Evolutionary conservation across 2,888 invertebrate species (phyloP).

Genomic region (Rhagonycha lutea): DNA sequence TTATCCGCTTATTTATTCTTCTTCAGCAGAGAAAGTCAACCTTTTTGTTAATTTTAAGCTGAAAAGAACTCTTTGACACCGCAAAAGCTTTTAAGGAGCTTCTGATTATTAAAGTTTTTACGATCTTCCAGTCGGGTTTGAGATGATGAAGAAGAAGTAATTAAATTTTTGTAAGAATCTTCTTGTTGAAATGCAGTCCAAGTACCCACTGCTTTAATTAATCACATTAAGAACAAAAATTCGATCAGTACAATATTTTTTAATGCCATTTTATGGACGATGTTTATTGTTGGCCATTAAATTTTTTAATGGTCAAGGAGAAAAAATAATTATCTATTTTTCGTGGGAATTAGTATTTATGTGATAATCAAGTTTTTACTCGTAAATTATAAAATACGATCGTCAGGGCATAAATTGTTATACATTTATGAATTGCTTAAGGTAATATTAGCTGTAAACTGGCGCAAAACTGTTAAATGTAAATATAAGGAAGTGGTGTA

Average conservation of each 20-base stretch:
- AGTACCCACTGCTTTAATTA: background rate
- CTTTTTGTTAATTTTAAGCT: background rate
- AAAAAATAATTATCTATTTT: background rate
- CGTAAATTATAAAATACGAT: constrained; percentile 25
- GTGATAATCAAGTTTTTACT: constrained; percentile 3
- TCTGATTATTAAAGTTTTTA: background rate
- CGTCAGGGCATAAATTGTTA: constrained; percentile 18
- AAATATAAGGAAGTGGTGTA: constrained; percentile 30
- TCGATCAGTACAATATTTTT: background rate
- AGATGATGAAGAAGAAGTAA: background rate
- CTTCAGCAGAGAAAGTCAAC: background rate
- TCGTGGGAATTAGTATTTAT: constrained; percentile 3
- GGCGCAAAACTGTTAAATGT: constrained; percentile 30
- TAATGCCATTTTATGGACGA: background rate
- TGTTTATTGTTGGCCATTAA: background rate
- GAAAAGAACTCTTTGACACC: background rate
- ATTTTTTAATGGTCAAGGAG: background rate
- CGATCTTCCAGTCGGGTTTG: background rate
- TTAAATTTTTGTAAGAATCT: background rate
- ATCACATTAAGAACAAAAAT: background rate
- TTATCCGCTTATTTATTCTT: background rate
- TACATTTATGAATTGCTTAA: constrained; percentile 25
- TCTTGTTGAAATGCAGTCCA: background rate
- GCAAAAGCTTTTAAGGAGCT: background rate
- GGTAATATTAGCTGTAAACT: constrained; percentile 20